Evolutionary conservation across 2,888 invertebrate genomes (phyloP).

Genomic region (Pandemis cinnamomeana): DNA sequence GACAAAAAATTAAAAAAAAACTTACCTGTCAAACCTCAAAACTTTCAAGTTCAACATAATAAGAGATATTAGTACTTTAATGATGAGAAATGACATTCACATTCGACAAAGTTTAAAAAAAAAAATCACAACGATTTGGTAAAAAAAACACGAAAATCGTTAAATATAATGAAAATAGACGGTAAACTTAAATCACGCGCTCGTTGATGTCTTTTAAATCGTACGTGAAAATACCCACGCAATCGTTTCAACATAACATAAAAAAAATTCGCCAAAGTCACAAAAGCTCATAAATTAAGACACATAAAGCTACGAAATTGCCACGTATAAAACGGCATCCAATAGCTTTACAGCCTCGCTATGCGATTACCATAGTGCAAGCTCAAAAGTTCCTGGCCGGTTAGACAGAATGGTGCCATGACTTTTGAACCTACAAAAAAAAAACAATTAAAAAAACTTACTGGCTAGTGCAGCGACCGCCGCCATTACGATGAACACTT

Average conservation of each 20-base stretch:
- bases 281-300: slow-evolving; percentile 19
- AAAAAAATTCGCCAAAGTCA: slow-evolving; percentile 39
- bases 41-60: no score
- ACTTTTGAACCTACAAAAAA: slow-evolving; percentile 2
- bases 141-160: not conserved
- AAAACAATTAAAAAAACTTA: slow-evolving; percentile 61
- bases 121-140: not conserved
- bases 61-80: no score
- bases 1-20: no score
- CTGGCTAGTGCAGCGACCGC: slow-evolving; percentile 78
- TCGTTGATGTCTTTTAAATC: slow-evolving; percentile 65
- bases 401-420: not conserved
- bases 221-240: slow-evolving; percentile 1
- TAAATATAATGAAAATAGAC: not conserved
- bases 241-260: not conserved
- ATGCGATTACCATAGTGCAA: slow-evolving; percentile 17
- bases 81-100: not conserved
- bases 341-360: slow-evolving; percentile 31
- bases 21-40: no score
- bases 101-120: not conserved
- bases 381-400: not conserved
- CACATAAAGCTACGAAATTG: slow-evolving; percentile 20
- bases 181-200: slow-evolving; percentile 20
- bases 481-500: slow-evolving; percentile 81
- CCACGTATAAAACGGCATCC: slow-evolving; percentile 11